These are phyloP conservation scores for Steatocranus sp. DNA, from an alignment of 2,797 vertebrate species.

Conservation along the genomic window DNA sequence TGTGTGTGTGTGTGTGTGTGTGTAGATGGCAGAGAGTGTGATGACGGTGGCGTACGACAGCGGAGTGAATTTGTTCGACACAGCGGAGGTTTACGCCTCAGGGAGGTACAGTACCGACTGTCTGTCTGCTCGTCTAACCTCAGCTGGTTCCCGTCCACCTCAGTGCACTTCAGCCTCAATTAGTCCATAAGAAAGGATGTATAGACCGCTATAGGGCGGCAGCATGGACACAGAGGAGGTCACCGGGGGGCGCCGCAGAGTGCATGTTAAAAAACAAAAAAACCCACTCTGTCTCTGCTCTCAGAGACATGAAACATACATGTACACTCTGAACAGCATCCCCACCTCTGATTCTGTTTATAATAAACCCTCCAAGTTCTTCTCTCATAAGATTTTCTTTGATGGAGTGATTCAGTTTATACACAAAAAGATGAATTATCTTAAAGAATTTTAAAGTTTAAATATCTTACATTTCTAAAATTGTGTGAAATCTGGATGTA, in stretches of 20 bases:
- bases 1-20: constrained; percentile 13
- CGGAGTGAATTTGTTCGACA: constrained; percentile 71
- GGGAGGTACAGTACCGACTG: constrained; percentile 50
- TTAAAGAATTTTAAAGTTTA: not conserved
- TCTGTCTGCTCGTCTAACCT: not conserved
- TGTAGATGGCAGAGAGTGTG: constrained; percentile 65
- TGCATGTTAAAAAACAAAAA: not conserved
- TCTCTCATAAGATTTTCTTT: not conserved
- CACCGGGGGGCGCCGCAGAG: fast-evolving
- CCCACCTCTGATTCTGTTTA: fast-evolving
- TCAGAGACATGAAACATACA: not conserved
- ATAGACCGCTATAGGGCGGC: not conserved
- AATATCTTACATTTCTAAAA: fast-evolving
- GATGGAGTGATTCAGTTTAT: fast-evolving
- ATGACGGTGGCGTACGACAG: constrained; percentile 63
- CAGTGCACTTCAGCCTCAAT: not conserved
- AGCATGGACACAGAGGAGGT: not conserved
- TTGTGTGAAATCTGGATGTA: too few relatives aligned
- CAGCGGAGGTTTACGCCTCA: constrained; percentile 68
- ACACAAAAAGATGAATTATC: fast-evolving
- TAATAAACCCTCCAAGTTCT: not conserved
- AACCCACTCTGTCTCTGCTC: not conserved
- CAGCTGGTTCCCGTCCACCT: not conserved
- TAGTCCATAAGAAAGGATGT: not conserved
- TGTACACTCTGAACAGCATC: not conserved